These are phyloP conservation scores for Danaus melanippus DNA, from an alignment of 1,140 invertebrate genomes.

Conservation along the genomic window DNA sequence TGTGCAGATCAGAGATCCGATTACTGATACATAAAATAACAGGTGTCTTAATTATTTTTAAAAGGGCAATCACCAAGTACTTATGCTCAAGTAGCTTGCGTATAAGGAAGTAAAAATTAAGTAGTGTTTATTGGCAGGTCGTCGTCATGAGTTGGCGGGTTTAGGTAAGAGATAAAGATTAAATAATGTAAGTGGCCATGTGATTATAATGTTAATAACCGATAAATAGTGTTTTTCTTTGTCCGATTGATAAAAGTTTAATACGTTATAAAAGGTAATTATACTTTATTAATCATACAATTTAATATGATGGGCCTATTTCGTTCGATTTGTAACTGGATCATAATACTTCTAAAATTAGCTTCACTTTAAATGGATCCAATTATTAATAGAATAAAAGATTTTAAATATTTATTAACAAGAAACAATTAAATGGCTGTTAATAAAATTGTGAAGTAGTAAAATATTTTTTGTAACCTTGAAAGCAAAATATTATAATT, in stretches of 20 bases:
- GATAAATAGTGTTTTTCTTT: constrained; percentile 20
- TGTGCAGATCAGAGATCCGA: too few relatives aligned
- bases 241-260: constrained; percentile 18
- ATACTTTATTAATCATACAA: too few relatives aligned
- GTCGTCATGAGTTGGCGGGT: constrained; percentile 7
- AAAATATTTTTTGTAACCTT: constrained; percentile 15
- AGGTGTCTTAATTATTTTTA: constrained; percentile 10
- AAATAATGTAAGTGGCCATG: constrained; percentile 6
- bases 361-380: too few relatives aligned
- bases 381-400: too few relatives aligned
- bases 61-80: constrained; percentile 4
- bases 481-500: constrained; percentile 8
- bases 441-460: constrained; percentile 4
- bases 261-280: constrained; percentile 15
- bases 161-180: constrained; percentile 7
- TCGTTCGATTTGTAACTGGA: too few relatives aligned
- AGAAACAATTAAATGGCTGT: too few relatives aligned
- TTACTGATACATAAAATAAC: constrained; percentile 9
- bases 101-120: constrained; percentile 10
- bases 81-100: constrained; percentile 1
- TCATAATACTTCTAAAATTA: too few relatives aligned
- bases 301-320: too few relatives aligned
- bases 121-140: background rate
- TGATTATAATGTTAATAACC: constrained; percentile 20
- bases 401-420: too few relatives aligned